These are phyloP conservation scores for Watsonalla cultraria DNA, from an alignment of 2,888 invertebrate genomes.

Conservation along the genomic window DNA sequence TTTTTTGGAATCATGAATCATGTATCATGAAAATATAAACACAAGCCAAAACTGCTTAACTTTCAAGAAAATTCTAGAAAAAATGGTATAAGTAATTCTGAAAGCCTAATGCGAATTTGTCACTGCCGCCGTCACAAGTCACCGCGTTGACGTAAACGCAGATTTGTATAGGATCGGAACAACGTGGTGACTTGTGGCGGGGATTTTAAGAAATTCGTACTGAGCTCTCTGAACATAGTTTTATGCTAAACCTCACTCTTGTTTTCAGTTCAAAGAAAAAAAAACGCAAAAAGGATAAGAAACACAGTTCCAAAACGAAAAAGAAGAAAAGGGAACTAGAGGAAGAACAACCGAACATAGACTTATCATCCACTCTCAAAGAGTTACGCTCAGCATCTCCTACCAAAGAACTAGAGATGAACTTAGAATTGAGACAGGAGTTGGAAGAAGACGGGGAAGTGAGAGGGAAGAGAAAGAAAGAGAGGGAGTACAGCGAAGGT, in stretches of 20 bases:
- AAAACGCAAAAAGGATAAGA: constrained; percentile 62
- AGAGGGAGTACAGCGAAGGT: constrained; percentile 64
- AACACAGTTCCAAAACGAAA: constrained; percentile 47
- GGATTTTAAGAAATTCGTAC: no score
- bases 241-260: not conserved
- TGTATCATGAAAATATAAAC: no score
- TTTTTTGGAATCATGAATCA: no score
- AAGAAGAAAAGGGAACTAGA: constrained; percentile 40
- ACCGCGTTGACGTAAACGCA: no score
- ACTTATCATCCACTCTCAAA: constrained; percentile 55
- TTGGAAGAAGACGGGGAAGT: constrained; percentile 9
- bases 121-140: no score
- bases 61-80: no score
- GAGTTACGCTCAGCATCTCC: constrained; percentile 58
- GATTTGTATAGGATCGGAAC: no score
- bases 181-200: no score
- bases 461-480: constrained; percentile 37
- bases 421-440: not conserved
- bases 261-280: constrained; percentile 52
- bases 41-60: no score
- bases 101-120: no score
- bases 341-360: constrained; percentile 46
- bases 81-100: not conserved
- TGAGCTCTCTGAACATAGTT: no score
- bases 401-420: constrained; percentile 45